Evolutionary conservation across 2,113 vertebrate species (phyloP), one percentile per base, ranked within the genome.

Genomic region (Tympanuchus pallidicinctus): DNA sequence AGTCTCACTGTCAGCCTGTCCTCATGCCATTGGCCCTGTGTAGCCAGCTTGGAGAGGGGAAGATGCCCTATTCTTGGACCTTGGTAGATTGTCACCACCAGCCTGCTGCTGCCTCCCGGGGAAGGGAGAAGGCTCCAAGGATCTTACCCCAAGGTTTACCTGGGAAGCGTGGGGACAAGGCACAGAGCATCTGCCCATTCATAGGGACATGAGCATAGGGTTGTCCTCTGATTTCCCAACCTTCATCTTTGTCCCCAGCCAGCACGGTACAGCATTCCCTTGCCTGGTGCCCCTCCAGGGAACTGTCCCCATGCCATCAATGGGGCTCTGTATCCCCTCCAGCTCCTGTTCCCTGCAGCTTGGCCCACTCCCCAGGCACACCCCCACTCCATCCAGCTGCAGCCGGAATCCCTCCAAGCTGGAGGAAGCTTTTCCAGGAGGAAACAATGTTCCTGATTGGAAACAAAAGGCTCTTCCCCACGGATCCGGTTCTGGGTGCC

Each of bases 361-460:
- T 91, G 93, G 72, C 72, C 50, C 24, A 3, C 36, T 90, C 76
- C 81, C 47, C 70, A 72, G 20, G 9, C 65, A 3, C 21, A 27
- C 17, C 8, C 3, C 40, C 3, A 0, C 11, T 24, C 43, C 85
- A 72, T 60, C 79, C 94, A 95, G 93, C 91, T 95, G 85, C 88
- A 82, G 70, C 56, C 22, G 4, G 72, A 92, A 86, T 88, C 43
- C 42, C 70, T 94, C 85, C 90, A 96, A 90, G 72, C 18, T 73
- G 57, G 61, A 95, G 89, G 88, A 86, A 96, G 42, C 9, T 69
- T 84, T 88, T 96, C 92, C 94, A 96, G 84, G 59, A 89, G 19
- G 60, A 88, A 94, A 95, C 84, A 93, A 93, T 92, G 28, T 7
- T 84, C 43, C 43, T 94, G 90, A 95, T 91, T 94, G 72, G 70